These are phyloP conservation scores for Synanthedon andrenaeformis DNA, from an alignment of 2,888 invertebrate genomes.

Conservation along the genomic window DNA sequence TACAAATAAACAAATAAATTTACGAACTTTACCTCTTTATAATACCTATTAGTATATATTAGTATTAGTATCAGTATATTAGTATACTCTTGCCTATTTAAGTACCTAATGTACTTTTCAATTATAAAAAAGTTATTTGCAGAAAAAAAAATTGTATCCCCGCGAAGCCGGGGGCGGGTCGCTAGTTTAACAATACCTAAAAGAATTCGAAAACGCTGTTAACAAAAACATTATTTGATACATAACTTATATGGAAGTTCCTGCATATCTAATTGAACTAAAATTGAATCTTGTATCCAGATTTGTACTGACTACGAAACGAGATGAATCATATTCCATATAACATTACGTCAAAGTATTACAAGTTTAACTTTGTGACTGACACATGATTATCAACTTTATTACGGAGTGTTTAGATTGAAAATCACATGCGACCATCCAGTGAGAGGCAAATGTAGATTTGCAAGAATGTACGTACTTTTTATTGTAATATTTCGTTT, in stretches of 20 bases:
- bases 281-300: constrained; percentile 53
- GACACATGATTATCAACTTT: constrained; percentile 21
- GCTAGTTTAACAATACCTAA: no score
- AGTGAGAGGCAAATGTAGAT: constrained; percentile 9
- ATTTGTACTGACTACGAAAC: constrained; percentile 40
- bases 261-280: constrained; percentile 55
- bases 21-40: no score
- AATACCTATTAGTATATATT: no score
- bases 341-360: constrained; percentile 46
- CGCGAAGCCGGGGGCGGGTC: no score
- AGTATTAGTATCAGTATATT: no score
- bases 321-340: constrained; percentile 55
- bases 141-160: no score
- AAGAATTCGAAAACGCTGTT: not conserved
- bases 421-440: constrained; percentile 18
- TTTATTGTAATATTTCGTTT: constrained; percentile 53
- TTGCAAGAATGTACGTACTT: constrained; percentile 28
- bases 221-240: constrained; percentile 26
- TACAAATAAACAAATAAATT: no score
- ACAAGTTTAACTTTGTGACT: constrained; percentile 24
- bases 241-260: constrained; percentile 39
- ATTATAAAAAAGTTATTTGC: no score
- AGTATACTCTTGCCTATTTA: no score
- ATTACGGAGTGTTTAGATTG: constrained; percentile 28
- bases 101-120: no score